phyloP scores from a whole-genome alignment of 2,113 vertebrate species.

The Paracanthobrama guichenoti region DNA sequence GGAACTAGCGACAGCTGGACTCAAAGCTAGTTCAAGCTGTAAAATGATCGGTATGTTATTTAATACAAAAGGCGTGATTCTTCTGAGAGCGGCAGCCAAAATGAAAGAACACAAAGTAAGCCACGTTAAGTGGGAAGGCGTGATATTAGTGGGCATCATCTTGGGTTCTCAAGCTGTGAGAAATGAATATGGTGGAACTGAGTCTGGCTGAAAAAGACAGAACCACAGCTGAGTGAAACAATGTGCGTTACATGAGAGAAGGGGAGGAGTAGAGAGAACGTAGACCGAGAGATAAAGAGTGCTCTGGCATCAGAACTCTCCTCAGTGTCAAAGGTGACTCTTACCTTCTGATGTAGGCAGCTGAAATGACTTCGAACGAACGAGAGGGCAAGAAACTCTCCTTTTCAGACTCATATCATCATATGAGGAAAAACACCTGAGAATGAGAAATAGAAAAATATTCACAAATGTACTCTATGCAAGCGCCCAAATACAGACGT shows the following conservation, averaged over 20 bases:
- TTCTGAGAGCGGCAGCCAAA: slow-evolving; percentile 9
- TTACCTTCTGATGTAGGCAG: slow-evolving; percentile 90
- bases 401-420: slow-evolving; percentile 96
- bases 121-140: background rate
- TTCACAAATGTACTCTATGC: background rate
- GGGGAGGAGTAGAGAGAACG: background rate
- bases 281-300: background rate
- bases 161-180: background rate
- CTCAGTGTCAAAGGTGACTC: slow-evolving; percentile 32
- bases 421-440: slow-evolving; percentile 95
- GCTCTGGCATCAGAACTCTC: background rate
- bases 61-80: background rate
- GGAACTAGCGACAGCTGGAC: slow-evolving; percentile 15
- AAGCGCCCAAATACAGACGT: background rate
- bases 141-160: background rate
- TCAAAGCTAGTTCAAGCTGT: slow-evolving; percentile 9
- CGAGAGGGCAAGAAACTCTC: slow-evolving; percentile 89
- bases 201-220: background rate
- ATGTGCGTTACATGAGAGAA: background rate
- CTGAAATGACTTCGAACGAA: slow-evolving; percentile 95
- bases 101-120: slow-evolving; percentile 22
- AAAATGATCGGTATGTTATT: background rate
- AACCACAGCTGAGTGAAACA: slow-evolving; percentile 12
- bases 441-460: slow-evolving; percentile 21
- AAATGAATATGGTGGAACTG: slow-evolving; percentile 17